phyloP scores from a whole-genome alignment of 2,113 vertebrate genomes.

The Chauna torquata region DNA sequence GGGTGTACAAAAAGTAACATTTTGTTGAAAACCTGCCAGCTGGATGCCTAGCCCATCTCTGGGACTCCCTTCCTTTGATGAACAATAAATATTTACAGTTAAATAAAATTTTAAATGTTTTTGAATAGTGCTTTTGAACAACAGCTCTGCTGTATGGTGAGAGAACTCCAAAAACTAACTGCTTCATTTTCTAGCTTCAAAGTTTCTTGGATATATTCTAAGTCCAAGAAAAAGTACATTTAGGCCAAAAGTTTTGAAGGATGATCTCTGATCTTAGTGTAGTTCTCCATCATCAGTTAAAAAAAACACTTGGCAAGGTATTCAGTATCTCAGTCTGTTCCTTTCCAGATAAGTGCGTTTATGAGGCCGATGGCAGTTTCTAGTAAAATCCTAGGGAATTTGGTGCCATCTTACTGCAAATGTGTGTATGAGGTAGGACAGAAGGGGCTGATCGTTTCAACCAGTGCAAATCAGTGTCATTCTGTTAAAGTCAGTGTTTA shows the following conservation, averaged over 20 bases:
- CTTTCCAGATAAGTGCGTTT: background rate
- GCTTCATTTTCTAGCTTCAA: background rate
- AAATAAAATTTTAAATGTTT: constrained; percentile 28
- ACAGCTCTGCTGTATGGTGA: constrained; percentile 27
- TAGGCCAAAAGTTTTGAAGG: constrained; percentile 42
- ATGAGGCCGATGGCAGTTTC: background rate
- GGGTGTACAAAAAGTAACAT: constrained; percentile 7
- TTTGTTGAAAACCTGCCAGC: background rate
- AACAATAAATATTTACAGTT: constrained; percentile 59
- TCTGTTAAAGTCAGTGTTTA: background rate
- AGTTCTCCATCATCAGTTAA: constrained; percentile 31
- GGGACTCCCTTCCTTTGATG: constrained; percentile 36
- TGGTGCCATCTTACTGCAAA: background rate
- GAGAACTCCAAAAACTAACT: background rate
- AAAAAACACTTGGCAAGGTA: constrained; percentile 16
- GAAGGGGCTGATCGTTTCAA: background rate
- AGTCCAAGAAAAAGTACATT: constrained; percentile 48
- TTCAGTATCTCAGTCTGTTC: background rate
- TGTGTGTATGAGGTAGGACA: background rate
- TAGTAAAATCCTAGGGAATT: background rate
- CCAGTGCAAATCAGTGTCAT: fast-evolving
- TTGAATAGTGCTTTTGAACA: constrained; percentile 19
- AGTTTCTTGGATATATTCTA: background rate
- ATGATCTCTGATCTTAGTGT: background rate
- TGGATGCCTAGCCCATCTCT: constrained; percentile 27